Evolutionary conservation across 2,888 invertebrate species (phyloP), one percentile per base, ranked within the genome.

Genomic region (Julus scanicus): DNA sequence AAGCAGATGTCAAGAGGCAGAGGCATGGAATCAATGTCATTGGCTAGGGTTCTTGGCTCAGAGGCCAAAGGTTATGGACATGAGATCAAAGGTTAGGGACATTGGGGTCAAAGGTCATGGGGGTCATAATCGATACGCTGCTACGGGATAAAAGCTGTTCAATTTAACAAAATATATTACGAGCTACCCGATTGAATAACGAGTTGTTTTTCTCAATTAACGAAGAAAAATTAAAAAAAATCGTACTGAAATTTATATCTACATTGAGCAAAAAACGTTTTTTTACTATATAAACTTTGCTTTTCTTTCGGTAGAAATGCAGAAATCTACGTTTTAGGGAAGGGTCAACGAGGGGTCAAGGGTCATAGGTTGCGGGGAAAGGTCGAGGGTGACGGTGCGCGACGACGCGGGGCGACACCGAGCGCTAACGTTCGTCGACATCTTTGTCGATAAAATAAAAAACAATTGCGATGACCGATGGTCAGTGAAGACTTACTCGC

Each of bases 211-310:
- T 63, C 57, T 2, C 3, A 63, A 63, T 63, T 11, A 63, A 63
- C 57, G 57, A 63, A 63, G 57, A 63, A 17, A 63, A 63, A 63
- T 63, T 63, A 63, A 63, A 63, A n/a, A 63, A 63, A 63, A 63
- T 63, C 57, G 57, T 63, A 63, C 17, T 63, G 57, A 63, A 63
- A 63, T 63, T 63, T 63, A 63, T 63, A 63, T 63, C 57, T 63
- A 63, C 57, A 63, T 63, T 63, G 57, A 63, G 57, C 57, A 63
- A 63, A 63, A 63, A 63, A 63, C 57, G 57, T 63, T 63, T 63
- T 53, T 63, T 63, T 63, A 63, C 57, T 63, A 63, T 63, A 63
- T 63, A 63, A 63, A 63, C 17, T 63, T 63, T 63, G 57, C 57
- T 63, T 63, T 63, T 63, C 57, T 63, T 63, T 63, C n/a, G 57